Base-by-base conservation (phyloP, 1,140 invertebrate species). In the Olivierus martensii region DNA sequence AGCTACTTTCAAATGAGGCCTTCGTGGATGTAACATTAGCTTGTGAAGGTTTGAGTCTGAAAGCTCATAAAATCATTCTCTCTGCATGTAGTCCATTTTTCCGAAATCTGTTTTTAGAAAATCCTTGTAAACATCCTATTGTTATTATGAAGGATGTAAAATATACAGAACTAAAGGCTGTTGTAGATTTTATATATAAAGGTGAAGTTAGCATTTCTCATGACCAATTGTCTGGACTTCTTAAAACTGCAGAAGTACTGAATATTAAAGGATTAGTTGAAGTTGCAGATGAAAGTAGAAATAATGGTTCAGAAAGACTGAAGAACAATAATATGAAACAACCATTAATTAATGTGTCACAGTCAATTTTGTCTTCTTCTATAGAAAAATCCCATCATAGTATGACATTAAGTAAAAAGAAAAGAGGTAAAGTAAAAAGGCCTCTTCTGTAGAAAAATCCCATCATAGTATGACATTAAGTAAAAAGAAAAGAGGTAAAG, bases 131-230 rank as follows among this genome's bases (percentile, higher is more conserved):
- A 60, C 82, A 89, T 68, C 83, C 83, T 41, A 81, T 83, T 60
- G 82, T 88, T 44, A 79, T 88, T 0, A 73, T 91, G 35, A 87
- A 86, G 48, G 84, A 87, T 42, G 82, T 89, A 0, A 79, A 81
- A 58, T 82, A 81, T 53, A 73, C 74, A 22, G 87, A 91, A 63
- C 84, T 92, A 67, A 82, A 84, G 53, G 82, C 84, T 1, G 79
- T 92, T 12, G 71, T 92, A 3, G 84, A 90, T 60, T 92, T 89
- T 65, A 91, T 92, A 83, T 92, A 92, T 69, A 79, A 80, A 43
- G 87, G 87, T 0, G 86, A 91, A 69, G 85, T 90, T 4, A 90
- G 86, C 62, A 83, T 91, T 4, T 81, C 81, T 12, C 84, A 88
- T 62, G 83, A 86, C 39, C 81, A 87, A 61, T 74, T 91, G 37